A percentile compares a stretch with the other conserved stretches of the same genome.
These are phyloP conservation scores for Pao palembangensis DNA, from an alignment of 2,113 vertebrate species.

Conservation along the genomic window DNA sequence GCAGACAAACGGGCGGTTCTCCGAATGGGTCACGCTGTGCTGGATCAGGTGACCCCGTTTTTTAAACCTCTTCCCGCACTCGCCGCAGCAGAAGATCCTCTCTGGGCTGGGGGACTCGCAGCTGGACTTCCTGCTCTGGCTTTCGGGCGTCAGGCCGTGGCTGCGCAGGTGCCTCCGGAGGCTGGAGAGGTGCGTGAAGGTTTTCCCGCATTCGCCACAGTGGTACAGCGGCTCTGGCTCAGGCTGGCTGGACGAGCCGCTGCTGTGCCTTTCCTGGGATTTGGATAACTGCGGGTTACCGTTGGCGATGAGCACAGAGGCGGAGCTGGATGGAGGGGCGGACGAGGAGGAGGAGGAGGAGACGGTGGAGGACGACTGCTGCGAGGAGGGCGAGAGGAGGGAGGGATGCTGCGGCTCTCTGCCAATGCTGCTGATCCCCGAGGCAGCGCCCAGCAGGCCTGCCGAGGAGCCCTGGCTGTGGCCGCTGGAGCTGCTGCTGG, in stretches of 20 bases:
- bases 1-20: constrained; percentile 86
- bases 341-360: constrained; percentile 62
- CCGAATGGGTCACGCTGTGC: constrained; percentile 90
- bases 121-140: constrained; percentile 61
- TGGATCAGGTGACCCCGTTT: constrained; percentile 91
- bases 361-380: constrained; percentile 73
- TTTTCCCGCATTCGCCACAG: constrained; percentile 79
- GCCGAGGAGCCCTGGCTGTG: constrained; percentile 71
- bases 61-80: constrained; percentile 91
- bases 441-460: constrained; percentile 69
- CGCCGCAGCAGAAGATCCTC: constrained; percentile 78
- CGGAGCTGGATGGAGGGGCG: constrained; percentile 70
- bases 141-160: constrained; percentile 69
- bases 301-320: constrained; percentile 74
- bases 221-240: constrained; percentile 76
- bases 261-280: constrained; percentile 55
- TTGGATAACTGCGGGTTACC: constrained; percentile 71
- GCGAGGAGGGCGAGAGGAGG: constrained; percentile 62
- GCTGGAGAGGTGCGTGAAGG: constrained; percentile 78
- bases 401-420: constrained; percentile 71
- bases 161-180: constrained; percentile 76
- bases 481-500: constrained; percentile 63
- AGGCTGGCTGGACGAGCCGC: constrained; percentile 55
- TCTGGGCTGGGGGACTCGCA: constrained; percentile 75
- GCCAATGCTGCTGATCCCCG: constrained; percentile 66